These are phyloP conservation scores for Pocillopora damicornis DNA, from an alignment of 64 coral and sea anemone species.

Conservation along the genomic window DNA sequence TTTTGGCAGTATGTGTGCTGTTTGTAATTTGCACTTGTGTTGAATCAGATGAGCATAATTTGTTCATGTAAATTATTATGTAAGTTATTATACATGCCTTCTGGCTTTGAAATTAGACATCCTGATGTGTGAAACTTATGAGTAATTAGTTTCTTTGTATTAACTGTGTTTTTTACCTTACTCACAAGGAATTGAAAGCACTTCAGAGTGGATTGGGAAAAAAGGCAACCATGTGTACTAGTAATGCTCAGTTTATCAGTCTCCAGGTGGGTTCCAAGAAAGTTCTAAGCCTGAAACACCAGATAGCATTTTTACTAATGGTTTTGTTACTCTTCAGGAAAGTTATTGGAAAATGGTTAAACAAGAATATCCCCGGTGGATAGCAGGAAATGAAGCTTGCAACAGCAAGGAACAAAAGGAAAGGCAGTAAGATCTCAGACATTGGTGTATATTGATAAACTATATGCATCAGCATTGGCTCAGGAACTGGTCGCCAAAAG, in stretches of 20 bases:
- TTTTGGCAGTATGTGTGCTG: too few species aligned
- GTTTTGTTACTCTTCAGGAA: not conserved
- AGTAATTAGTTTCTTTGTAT: not conserved
- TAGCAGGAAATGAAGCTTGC: conserved; percentile 7
- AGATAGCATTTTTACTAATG: not conserved
- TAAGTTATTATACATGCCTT: too few species aligned
- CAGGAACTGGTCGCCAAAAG: too few species aligned
- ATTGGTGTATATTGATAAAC: not conserved
- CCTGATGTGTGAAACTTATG: not conserved
- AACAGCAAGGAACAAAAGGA: not conserved
- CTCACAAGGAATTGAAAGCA: conserved; percentile 4
- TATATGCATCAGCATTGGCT: not conserved
- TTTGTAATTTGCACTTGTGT: too few species aligned
- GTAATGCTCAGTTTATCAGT: conserved; percentile 16
- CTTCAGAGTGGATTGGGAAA: conserved; percentile 32
- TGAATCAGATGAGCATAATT: too few species aligned
- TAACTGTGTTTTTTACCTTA: not conserved
- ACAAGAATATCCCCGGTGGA: conserved; percentile 32
- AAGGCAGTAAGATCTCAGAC: not conserved
- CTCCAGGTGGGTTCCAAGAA: conserved; percentile 2
- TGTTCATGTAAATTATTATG: too few species aligned
- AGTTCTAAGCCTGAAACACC: too few species aligned
- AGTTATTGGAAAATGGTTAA: conserved; percentile 49
- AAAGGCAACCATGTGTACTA: not conserved
- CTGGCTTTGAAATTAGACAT: too few species aligned